Conservation (phyloP, 2,888 invertebrate genomes). For the Trachelus troglodyta region DNA sequence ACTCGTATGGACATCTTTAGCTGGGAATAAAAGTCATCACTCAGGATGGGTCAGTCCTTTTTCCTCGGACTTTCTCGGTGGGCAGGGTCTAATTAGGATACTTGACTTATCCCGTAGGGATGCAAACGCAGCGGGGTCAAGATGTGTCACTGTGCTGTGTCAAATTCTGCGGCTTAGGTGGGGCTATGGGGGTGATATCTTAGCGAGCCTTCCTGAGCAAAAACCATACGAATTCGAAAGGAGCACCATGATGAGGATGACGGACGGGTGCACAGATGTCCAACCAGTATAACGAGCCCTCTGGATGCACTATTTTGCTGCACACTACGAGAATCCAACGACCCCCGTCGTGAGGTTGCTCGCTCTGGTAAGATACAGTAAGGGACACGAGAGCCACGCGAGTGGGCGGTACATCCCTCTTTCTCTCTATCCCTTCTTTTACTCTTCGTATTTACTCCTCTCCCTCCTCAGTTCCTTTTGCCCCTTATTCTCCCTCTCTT, state of each 20-base stretch:
- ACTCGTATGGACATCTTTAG: not conserved
- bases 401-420: slow-evolving; percentile 47
- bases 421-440: not conserved
- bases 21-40: not conserved
- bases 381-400: slow-evolving; percentile 45
- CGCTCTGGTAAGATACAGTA: not conserved
- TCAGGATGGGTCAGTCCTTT: not conserved
- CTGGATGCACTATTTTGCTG: slow-evolving; percentile 27
- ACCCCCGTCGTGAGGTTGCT: slow-evolving; percentile 31
- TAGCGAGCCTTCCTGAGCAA: not conserved
- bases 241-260: slow-evolving; percentile 31
- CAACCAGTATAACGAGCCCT: slow-evolving; percentile 14
- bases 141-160: not conserved
- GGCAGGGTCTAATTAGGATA: not conserved
- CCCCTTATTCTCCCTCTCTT: not conserved
- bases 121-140: not conserved
- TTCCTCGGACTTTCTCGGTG: not conserved
- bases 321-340: slow-evolving; percentile 27
- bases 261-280: slow-evolving; percentile 41
- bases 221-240: slow-evolving; percentile 13
- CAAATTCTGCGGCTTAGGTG: not conserved
- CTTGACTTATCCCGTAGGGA: not conserved
- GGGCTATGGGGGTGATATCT: not conserved
- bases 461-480: not conserved
- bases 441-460: slow-evolving; percentile 20